These are phyloP conservation scores for Cossypha heuglini DNA, from an alignment of 2,797 vertebrate species.

Conservation along the genomic window DNA sequence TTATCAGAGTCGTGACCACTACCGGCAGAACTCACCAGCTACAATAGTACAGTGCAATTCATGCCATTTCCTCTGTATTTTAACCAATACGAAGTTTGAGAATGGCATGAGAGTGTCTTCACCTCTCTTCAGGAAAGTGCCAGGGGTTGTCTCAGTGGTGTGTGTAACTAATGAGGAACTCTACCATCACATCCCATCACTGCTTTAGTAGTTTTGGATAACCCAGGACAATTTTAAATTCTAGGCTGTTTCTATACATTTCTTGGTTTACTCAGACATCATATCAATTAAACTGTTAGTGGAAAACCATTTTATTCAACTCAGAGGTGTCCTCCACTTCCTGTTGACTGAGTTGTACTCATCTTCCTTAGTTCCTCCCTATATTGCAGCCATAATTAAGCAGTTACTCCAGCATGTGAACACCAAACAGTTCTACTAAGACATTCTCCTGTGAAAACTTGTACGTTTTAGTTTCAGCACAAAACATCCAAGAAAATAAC, in stretches of 20 bases:
- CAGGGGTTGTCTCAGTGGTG: neutral
- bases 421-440: neutral
- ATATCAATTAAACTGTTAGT: neutral
- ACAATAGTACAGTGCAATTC: neutral
- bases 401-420: neutral
- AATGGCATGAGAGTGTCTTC: neutral
- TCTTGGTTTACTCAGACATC: neutral
- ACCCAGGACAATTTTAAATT: neutral
- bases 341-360: neutral
- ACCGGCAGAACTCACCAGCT: neutral
- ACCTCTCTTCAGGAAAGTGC: neutral
- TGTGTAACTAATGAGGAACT: neutral
- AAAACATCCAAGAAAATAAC: neutral
- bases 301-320: neutral
- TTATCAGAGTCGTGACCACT: neutral
- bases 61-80: neutral
- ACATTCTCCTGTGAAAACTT: neutral
- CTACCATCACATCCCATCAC: no score
- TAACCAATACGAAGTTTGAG: neutral
- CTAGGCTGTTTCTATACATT: neutral
- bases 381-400: neutral
- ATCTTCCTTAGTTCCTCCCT: neutral
- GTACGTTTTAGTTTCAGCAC: neutral
- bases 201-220: neutral
- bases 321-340: neutral